These are phyloP conservation scores for Plutomurus gul DNA, from an alignment of 1,140 invertebrate genomes.

Conservation along the genomic window DNA sequence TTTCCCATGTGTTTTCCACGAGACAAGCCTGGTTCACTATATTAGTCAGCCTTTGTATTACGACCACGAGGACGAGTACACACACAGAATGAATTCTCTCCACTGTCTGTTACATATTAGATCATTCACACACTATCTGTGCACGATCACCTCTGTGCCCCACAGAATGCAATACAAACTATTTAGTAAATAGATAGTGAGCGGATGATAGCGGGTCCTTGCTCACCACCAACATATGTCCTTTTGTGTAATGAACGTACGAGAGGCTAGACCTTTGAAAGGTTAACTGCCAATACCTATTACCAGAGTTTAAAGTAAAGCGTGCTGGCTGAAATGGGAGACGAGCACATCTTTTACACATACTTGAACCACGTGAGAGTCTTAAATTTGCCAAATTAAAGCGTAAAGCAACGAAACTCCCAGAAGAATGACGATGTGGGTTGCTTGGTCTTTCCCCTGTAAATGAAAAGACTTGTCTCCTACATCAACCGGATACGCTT, in stretches of 20 bases:
- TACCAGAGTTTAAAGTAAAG: background rate
- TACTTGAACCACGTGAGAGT: constrained; percentile 8
- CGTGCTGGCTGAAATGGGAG: background rate
- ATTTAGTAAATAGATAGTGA: too few relatives aligned
- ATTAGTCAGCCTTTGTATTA: background rate
- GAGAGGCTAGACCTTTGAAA: background rate
- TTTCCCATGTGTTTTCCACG: constrained; percentile 30
- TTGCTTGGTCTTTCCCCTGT: background rate
- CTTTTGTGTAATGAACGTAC: background rate
- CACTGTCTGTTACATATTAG: too few relatives aligned
- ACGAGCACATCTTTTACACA: background rate
- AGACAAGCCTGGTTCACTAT: background rate
- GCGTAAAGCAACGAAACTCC: background rate
- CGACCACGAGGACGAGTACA: too few relatives aligned
- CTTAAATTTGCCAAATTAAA: constrained; percentile 35
- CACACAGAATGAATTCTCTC: too few relatives aligned
- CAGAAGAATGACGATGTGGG: background rate
- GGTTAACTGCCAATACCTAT: background rate
- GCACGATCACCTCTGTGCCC: too few relatives aligned
- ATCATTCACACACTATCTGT: too few relatives aligned
- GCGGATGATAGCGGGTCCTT: too few relatives aligned
- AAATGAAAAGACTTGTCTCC: background rate
- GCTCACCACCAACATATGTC: background rate
- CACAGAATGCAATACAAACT: too few relatives aligned
- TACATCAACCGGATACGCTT: constrained; percentile 2